Evolutionary conservation across 2,888 invertebrate species (phyloP).

Genomic region (Nemurella pictetii): DNA sequence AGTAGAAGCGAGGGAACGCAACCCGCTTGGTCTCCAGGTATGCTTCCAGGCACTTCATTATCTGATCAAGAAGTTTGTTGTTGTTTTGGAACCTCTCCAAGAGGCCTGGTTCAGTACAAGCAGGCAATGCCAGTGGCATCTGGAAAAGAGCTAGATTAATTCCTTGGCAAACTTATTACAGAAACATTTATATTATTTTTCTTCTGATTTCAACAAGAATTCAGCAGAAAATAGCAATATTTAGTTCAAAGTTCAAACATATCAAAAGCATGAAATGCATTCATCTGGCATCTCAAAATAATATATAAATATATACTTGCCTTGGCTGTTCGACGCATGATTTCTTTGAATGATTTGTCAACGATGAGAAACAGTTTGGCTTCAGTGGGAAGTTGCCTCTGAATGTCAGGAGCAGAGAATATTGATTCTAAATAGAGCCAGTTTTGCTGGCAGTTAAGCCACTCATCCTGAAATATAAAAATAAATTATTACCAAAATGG

Average conservation of each 20-base stretch:
- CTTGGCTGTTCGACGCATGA: slow-evolving; percentile 80
- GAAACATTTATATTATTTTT: too few species aligned
- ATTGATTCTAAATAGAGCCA: slow-evolving; percentile 95
- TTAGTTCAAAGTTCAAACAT: too few species aligned
- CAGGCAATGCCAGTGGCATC: slow-evolving; percentile 79
- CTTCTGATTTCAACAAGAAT: not conserved
- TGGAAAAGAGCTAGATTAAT: too few species aligned
- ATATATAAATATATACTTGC: slow-evolving; percentile 49
- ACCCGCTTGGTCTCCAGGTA: slow-evolving; percentile 87
- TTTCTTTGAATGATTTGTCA: slow-evolving; percentile 88
- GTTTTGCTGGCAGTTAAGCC: slow-evolving; percentile 86
- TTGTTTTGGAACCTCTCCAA: slow-evolving; percentile 70
- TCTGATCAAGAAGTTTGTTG: slow-evolving; percentile 81
- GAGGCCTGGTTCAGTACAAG: slow-evolving; percentile 72
- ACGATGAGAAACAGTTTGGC: slow-evolving; percentile 83
- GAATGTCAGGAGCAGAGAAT: slow-evolving; percentile 92
- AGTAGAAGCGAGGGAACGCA: slow-evolving; percentile 87
- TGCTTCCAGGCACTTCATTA: slow-evolving; percentile 87
- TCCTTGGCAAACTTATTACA: too few species aligned
- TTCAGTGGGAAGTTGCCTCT: slow-evolving; percentile 88
- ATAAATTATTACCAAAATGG: not conserved
- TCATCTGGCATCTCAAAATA: not conserved
- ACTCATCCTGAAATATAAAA: slow-evolving; percentile 70
- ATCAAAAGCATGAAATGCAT: too few species aligned
- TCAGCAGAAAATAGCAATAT: not conserved